A percentile compares a stretch with the other conserved stretches of the same genome.
phyloP scores from a whole-genome alignment of 92 coral and sea anemone genomes.

The Bergia sp. region DNA sequence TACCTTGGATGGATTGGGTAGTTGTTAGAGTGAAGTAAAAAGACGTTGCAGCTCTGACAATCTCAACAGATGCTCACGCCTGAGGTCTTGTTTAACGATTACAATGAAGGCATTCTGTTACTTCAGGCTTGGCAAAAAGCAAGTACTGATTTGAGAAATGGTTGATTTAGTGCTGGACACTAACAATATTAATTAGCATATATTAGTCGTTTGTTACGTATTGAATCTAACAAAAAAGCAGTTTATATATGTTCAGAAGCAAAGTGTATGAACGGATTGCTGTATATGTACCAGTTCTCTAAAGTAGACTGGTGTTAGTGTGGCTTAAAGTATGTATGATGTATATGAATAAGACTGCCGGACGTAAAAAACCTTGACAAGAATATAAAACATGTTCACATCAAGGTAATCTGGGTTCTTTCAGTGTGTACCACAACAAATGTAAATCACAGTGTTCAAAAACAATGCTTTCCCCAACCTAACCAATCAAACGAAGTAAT shows the following conservation, averaged over 20 bases:
- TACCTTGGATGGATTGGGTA: neutral
- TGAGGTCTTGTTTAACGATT: neutral
- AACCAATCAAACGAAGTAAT: too few species aligned
- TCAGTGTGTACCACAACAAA: too few species aligned
- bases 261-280: neutral
- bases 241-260: neutral
- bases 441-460: too few species aligned
- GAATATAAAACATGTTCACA: neutral
- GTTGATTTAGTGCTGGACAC: constrained; percentile 28
- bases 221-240: too few species aligned
- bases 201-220: too few species aligned
- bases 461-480: too few species aligned
- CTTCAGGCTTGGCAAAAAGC: constrained; percentile 12
- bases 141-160: neutral
- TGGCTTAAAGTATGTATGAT: too few species aligned
- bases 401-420: neutral
- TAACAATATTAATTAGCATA: neutral
- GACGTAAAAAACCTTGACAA: neutral
- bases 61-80: neutral
- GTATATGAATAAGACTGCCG: too few species aligned
- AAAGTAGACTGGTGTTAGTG: too few species aligned
- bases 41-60: neutral
- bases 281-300: neutral
- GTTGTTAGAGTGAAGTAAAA: neutral
- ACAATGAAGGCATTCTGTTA: neutral